phyloP scores from a whole-genome alignment of 2,797 vertebrate species.

The Sebastes diploproa region DNA sequence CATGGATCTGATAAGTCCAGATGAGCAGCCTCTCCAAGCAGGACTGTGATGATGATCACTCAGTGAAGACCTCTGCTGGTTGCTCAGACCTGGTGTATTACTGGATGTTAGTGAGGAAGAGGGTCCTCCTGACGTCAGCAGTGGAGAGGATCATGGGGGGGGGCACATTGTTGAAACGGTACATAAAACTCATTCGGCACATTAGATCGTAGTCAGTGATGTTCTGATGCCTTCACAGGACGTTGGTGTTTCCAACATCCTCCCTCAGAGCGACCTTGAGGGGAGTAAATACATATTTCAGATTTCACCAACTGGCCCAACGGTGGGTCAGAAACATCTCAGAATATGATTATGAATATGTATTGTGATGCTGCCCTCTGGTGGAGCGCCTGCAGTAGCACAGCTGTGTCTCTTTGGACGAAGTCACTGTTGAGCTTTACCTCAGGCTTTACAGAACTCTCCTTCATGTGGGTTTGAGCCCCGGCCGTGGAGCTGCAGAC shows the following conservation, averaged over 20 bases:
- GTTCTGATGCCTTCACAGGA: not conserved
- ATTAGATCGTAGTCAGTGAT: not conserved
- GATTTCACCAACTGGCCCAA: not conserved
- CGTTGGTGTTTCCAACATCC: not conserved
- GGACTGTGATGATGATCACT: too few species aligned
- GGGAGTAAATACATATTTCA: not conserved
- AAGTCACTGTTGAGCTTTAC: not conserved
- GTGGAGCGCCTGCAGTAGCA: not conserved
- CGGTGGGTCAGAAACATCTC: rapidly evolving
- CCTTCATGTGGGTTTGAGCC: not conserved
- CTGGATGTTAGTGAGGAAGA: too few species aligned
- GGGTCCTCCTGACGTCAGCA: too few species aligned
- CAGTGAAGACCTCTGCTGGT: too few species aligned
- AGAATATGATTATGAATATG: too few species aligned
- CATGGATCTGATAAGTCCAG: too few species aligned
- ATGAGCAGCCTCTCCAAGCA: too few species aligned
- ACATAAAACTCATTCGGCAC: not conserved
- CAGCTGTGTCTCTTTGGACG: not conserved
- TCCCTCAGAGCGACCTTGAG: not conserved
- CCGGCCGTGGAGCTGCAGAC: not conserved
- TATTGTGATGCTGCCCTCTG: not conserved
- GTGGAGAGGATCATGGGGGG: too few species aligned
- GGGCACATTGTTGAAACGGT: too few species aligned
- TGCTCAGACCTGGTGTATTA: too few species aligned
- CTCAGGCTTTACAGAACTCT: not conserved